Evolutionary conservation across 2,797 vertebrate species (phyloP).

Genomic region (Cephalopachus bancanus): DNA sequence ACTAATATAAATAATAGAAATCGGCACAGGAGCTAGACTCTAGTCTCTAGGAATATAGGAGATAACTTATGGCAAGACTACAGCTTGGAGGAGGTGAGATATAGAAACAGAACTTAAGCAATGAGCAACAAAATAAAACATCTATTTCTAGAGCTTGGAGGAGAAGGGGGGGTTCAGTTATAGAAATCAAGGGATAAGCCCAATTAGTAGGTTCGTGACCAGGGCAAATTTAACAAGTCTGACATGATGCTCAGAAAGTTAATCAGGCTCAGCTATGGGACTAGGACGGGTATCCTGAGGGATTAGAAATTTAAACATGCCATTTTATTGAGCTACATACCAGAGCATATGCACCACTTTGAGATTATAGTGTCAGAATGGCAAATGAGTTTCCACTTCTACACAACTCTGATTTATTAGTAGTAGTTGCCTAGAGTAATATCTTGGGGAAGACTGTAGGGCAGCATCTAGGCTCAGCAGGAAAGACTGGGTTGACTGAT

Average conservation of each 20-base stretch:
- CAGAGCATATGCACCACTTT: conserved; percentile 30
- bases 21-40: neutral
- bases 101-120: neutral
- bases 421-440: conserved; percentile 1
- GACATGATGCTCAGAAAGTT: conserved; percentile 28
- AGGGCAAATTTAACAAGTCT: neutral
- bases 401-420: conserved; percentile 61
- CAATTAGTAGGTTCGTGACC: neutral
- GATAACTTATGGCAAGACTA: neutral
- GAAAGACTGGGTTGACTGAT: neutral
- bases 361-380: conserved; percentile 33
- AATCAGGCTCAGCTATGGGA: neutral
- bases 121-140: neutral
- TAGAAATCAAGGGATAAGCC: neutral
- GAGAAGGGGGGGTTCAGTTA: neutral
- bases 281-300: neutral
- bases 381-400: conserved; percentile 67
- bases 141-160: neutral
- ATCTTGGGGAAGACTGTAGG: conserved; percentile 24
- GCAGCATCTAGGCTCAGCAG: neutral
- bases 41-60: neutral
- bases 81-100: neutral
- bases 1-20: neutral
- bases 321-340: conserved; percentile 50
- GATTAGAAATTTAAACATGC: conserved; percentile 49